Base-by-base conservation (phyloP, 2,113 vertebrate genomes). In the Gymnarchus niloticus region DNA sequence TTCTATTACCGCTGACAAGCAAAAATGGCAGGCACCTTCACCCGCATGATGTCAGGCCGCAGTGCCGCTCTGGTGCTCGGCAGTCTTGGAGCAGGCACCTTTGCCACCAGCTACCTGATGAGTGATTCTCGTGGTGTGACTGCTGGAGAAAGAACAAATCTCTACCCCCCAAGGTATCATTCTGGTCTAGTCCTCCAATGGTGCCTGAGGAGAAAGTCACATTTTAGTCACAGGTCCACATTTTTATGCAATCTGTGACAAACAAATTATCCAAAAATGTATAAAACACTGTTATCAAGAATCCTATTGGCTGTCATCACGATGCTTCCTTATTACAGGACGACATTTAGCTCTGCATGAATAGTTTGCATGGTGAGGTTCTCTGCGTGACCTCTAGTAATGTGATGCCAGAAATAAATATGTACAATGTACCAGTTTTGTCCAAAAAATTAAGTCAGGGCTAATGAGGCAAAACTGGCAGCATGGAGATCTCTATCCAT, bases 131-230 rank as follows among this genome's bases (percentile, higher is more conserved):
- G 92, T 14, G 89, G 92, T 0, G 92, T 96, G 1, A 91, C 91
- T 0, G 90, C 94, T 1, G 93, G 93, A 0, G 89, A 90, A 0
- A 96, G 91, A 87, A 92, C 88, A 44, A 96, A 92, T 88, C 94
- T 98, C 9, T 99, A 96, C 56, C 97, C 97, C 0, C 92, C 97
- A 28, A 99, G 97, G 97, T 97, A 48, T 52, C 78, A 21, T 17
- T 12, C 78, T 21, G 0, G n/a, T 10, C 48, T 80, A n/a, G n/a
- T n/a, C n/a, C n/a, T n/a, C n/a, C n/a, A n/a, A n/a, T n/a, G n/a
- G n/a, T n/a, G n/a, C n/a, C n/a, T n/a, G n/a, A n/a, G n/a, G n/a
- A n/a, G n/a, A n/a, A n/a, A n/a, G n/a, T n/a, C 37, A 41, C 61
- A 69, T 33, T 37, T 69, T 41, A 37, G 33, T 69, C 28, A 19